Percentiles rank a stretch among this genome's conserved stretches.
Evolutionary conservation across 2,113 vertebrate genomes (phyloP).

Genomic region (Passer montanus): DNA sequence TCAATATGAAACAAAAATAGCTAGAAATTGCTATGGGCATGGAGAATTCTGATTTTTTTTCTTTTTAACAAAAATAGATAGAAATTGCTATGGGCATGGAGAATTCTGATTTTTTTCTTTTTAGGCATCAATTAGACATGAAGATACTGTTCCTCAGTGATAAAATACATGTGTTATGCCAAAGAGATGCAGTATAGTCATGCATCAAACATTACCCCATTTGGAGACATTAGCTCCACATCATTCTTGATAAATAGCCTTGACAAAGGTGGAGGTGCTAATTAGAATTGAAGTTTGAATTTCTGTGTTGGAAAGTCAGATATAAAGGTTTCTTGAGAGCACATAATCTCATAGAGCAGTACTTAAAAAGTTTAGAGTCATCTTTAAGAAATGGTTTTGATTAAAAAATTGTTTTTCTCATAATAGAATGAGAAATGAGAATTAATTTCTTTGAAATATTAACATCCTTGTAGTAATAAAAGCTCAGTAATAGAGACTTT

Average conservation of each 20-base stretch:
- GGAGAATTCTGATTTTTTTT: background rate
- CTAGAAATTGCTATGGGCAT: background rate
- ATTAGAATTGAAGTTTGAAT: background rate
- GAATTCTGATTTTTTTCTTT: background rate
- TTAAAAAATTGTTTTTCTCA: background rate
- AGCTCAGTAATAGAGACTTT: background rate
- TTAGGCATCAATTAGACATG: background rate
- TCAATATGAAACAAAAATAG: background rate
- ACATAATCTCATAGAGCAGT: background rate
- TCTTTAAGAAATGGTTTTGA: background rate
- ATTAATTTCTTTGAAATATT: background rate
- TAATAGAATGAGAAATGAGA: background rate
- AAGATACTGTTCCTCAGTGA: background rate
- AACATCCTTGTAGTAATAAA: background rate
- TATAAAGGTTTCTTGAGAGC: background rate
- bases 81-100: background rate
- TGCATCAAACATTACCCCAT: background rate
- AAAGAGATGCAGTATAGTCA: background rate
- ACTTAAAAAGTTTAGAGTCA: background rate
- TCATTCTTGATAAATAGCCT: background rate
- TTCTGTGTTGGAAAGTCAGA: background rate
- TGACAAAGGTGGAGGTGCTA: background rate
- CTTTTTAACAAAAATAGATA: background rate
- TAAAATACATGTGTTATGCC: background rate
- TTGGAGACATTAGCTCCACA: background rate